phyloP scores from a whole-genome alignment of 1,140 invertebrate species.

The Neelides sp. region DNA sequence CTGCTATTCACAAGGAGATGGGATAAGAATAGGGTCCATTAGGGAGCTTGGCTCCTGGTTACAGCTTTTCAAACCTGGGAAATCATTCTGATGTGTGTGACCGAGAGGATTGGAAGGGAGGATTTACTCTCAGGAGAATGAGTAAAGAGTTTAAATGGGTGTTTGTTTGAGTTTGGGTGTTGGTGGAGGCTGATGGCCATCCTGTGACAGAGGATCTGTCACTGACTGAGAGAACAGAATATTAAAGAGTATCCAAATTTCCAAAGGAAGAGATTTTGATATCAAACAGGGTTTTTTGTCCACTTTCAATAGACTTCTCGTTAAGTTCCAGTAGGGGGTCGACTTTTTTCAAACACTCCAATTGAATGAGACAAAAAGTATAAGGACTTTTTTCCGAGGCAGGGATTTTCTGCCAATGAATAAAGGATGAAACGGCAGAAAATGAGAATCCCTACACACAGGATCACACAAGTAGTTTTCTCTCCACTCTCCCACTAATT shows the following conservation, averaged over 20 bases:
- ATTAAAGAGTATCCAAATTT: neutral
- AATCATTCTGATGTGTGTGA: too few species aligned
- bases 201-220: too few species aligned
- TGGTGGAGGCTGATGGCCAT: too few species aligned
- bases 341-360: slow-evolving; percentile 14
- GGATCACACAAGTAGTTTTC: slow-evolving; percentile 23
- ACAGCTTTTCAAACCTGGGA: too few species aligned
- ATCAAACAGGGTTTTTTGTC: slow-evolving; percentile 21
- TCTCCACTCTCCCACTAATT: neutral
- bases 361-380: slow-evolving; percentile 20
- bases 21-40: too few species aligned
- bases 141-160: too few species aligned
- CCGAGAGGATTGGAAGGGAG: too few species aligned
- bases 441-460: slow-evolving; percentile 14
- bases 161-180: too few species aligned
- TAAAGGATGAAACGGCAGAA: slow-evolving; percentile 28
- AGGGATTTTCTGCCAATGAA: slow-evolving; percentile 27
- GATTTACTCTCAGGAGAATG: too few species aligned
- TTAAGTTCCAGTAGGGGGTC: slow-evolving; percentile 23
- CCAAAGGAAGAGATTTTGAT: slow-evolving; percentile 14
- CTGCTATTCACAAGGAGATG: too few species aligned
- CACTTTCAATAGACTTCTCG: slow-evolving; percentile 24
- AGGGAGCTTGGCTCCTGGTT: too few species aligned
- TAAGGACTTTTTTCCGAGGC: slow-evolving; percentile 14
- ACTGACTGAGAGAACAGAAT: too few species aligned